Base-by-base conservation (phyloP, 2,797 vertebrate genomes). In the Labeo calbasu region DNA sequence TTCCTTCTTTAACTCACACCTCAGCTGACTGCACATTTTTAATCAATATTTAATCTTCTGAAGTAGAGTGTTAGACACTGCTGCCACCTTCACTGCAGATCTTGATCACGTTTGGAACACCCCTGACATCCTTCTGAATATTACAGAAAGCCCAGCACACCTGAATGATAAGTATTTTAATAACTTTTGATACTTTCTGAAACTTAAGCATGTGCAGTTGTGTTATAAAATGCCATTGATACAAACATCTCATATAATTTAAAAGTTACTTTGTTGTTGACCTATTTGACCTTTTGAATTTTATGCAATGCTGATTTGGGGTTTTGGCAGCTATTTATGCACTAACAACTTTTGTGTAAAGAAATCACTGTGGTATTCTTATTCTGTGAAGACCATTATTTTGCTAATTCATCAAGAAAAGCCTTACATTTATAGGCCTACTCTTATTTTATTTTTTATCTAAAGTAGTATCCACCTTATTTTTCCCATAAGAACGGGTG, bases 11-110 rank as follows among this genome's bases (percentile, higher is more conserved):
- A 55, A 23, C 46, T 68, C 50, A 76, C 72, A 83, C 48, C 71
- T 73, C 50, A 65, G 8, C 28, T 66, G 55, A 82, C 43, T 50
- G 80, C 46, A 66, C 10, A 65, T 51, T 82, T 50, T 65, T 25
- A 53, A 82, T 75, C 70, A 82, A 19, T 53, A 40, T 65, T 83
- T 68, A 53, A 55, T 73, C 4, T 23, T 55, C 2, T 11, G 43
- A 23, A 50, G 17, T 63, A 40, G 55, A 79, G 43, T 59, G 25
- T 32, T 65, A 36, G 55, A 46, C 53, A n/a, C 1, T 63, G 17
- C 1, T 50, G 25, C 73, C 57, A 82, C 43, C 25, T 63, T 48
- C 17, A 15, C 5, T 65, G 2, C 9, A 25, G 28, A 32, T 65
- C 19, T 36, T 36, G 19, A 23, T 63, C 19, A 50, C 3, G 0